Evolutionary conservation across 2,888 invertebrate species (phyloP).

Genomic region (Tinea pellionella): DNA sequence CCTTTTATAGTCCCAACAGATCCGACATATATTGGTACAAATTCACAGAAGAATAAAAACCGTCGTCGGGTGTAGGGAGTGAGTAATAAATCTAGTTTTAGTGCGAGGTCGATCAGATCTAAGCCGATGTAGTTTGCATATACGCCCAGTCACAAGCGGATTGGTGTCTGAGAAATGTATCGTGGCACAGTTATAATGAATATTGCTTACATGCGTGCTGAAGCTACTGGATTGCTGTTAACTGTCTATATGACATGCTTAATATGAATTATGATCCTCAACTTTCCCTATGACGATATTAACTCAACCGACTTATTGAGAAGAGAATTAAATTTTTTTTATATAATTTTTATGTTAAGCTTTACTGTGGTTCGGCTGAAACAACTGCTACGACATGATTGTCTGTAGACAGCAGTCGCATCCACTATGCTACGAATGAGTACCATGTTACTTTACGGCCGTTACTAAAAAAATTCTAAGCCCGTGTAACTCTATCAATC

Average conservation of each 20-base stretch:
- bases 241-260: slow-evolving; percentile 3
- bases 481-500: no score
- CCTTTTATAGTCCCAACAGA: neutral
- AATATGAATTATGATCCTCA: neutral
- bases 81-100: slow-evolving; percentile 8
- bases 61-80: slow-evolving; percentile 6
- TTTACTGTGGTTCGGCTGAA: no score
- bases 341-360: no score
- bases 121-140: slow-evolving; percentile 27
- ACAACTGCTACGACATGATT: no score
- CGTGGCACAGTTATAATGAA: slow-evolving; percentile 13
- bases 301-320: no score
- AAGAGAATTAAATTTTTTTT: no score
- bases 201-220: neutral
- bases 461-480: no score
- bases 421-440: no score
- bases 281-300: neutral
- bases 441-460: no score
- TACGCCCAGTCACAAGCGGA: slow-evolving; percentile 14
- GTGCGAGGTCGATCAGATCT: slow-evolving; percentile 42
- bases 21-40: slow-evolving; percentile 1
- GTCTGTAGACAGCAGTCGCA: no score
- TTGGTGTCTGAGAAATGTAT: slow-evolving; percentile 12
- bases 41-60: slow-evolving; percentile 7
- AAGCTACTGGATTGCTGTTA: slow-evolving; percentile 7